A percentile compares a stretch with the other conserved stretches of the same genome.
Conservation (phyloP, 2,888 invertebrate species). For the Chymomyza fuscimana region DNA sequence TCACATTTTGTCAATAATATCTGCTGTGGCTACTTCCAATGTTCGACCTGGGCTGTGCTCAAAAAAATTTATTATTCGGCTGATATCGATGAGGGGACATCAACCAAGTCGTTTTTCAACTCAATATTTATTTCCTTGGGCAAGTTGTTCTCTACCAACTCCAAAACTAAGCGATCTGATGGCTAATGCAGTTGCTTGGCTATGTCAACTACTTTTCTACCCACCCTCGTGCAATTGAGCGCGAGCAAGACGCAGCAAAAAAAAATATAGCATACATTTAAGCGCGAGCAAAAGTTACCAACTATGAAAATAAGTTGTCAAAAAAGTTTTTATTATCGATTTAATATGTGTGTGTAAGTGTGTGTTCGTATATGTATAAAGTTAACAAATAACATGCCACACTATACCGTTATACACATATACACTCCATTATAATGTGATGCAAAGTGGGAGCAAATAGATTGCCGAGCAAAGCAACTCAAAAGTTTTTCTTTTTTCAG, state of each 20-base stretch:
- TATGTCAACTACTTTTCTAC: too few relatives aligned
- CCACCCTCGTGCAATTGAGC: too few relatives aligned
- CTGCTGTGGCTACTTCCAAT: too few relatives aligned
- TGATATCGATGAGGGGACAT: too few relatives aligned
- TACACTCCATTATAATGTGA: slow-evolving; percentile 25
- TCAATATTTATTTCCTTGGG: too few relatives aligned
- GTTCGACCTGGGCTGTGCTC: too few relatives aligned
- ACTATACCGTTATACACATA: slow-evolving; percentile 5
- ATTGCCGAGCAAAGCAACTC: slow-evolving; percentile 49
- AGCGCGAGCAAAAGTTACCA: slow-evolving; percentile 56
- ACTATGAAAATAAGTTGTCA: slow-evolving; percentile 75
- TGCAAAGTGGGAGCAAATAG: slow-evolving; percentile 49
- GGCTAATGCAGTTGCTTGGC: too few relatives aligned
- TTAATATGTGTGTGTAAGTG: slow-evolving; percentile 58
- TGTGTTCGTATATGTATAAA: slow-evolving; percentile 20
- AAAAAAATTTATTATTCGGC: too few relatives aligned
- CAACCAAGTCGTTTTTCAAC: too few relatives aligned
- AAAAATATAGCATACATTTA: slow-evolving; percentile 42
- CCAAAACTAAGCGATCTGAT: too few relatives aligned
- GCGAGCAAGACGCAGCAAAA: slow-evolving; percentile 7
- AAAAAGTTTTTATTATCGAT: slow-evolving; percentile 75
- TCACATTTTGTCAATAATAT: too few relatives aligned
- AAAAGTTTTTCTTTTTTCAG: slow-evolving; percentile 47
- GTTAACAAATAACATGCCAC: slow-evolving; percentile 51
- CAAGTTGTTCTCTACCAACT: too few relatives aligned